phyloP scores from a whole-genome alignment of 2,888 invertebrate species.

The Mimachlamys varia region DNA sequence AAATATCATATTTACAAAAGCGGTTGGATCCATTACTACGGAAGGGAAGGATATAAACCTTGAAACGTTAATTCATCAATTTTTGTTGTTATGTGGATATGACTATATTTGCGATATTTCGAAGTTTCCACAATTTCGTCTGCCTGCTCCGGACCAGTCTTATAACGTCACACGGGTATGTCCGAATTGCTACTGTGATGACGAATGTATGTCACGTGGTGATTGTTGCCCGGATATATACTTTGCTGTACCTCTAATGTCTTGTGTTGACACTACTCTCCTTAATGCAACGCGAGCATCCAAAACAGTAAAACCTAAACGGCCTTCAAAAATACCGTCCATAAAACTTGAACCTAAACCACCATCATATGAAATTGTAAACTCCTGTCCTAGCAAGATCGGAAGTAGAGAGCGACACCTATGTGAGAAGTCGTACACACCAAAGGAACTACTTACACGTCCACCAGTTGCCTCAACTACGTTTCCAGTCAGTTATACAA shows the following conservation, averaged over 20 bases:
- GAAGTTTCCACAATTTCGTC: not conserved
- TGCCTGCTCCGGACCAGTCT: not conserved
- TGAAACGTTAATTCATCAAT: not conserved
- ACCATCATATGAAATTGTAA: not conserved
- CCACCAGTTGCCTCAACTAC: not conserved
- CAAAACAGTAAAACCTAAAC: not conserved
- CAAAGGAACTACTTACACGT: not conserved
- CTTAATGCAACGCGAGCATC: not conserved
- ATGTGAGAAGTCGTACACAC: not conserved
- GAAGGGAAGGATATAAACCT: not conserved
- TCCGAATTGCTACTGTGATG: constrained; percentile 44
- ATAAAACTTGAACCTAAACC: not conserved
- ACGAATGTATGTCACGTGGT: constrained; percentile 40
- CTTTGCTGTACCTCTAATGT: constrained; percentile 3
- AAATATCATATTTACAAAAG: not conserved
- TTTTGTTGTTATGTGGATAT: not conserved
- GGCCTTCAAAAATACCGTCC: too few species aligned
- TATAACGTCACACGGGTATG: not conserved
- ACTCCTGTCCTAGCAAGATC: not conserved
- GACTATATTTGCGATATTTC: constrained; percentile 1
- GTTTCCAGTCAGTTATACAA: not conserved
- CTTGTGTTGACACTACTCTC: constrained; percentile 37
- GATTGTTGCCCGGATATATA: constrained; percentile 50
- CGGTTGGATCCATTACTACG: not conserved
- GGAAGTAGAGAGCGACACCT: not conserved